Evolutionary conservation across 92 coral and sea anemone species (phyloP).

Genomic region (Epizoanthus stellaris): DNA sequence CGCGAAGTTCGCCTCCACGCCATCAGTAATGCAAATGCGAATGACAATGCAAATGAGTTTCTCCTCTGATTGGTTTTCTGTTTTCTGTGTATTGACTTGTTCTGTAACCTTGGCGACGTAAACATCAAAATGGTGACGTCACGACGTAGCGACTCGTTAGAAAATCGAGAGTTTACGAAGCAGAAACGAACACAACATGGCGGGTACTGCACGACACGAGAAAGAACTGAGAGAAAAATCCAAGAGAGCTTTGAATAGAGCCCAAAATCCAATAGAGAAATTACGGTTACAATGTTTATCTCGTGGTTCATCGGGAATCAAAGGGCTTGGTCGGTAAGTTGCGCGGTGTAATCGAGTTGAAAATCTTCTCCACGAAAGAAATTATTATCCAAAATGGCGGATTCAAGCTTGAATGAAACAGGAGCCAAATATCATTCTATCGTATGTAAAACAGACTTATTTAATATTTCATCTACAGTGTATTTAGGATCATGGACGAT

Average conservation of each 20-base stretch:
- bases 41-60: too few species aligned
- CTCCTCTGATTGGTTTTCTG: too few species aligned
- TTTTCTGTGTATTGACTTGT: too few species aligned
- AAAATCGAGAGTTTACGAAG: background rate
- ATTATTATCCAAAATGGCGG: constrained; percentile 19
- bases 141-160: constrained; percentile 34
- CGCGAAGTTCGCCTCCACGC: too few species aligned
- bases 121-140: constrained; percentile 69
- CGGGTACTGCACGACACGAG: constrained; percentile 92
- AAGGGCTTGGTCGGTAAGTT: constrained; percentile 94
- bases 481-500: constrained; percentile 97
- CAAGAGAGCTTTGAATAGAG: constrained; percentile 63
- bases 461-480: constrained; percentile 56
- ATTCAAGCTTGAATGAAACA: background rate
- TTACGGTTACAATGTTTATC: constrained; percentile 85
- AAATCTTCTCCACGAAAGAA: too few species aligned
- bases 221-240: constrained; percentile 86
- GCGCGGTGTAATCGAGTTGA: too few species aligned
- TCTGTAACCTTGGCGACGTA: constrained; percentile 62
- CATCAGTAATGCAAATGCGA: too few species aligned
- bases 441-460: too few species aligned
- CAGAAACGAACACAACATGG: constrained; percentile 81
- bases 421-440: too few species aligned
- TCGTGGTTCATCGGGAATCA: constrained; percentile 96
- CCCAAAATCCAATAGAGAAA: constrained; percentile 83